phyloP scores from a whole-genome alignment of 2,888 invertebrate genomes.

The Chalcis sispes region DNA sequence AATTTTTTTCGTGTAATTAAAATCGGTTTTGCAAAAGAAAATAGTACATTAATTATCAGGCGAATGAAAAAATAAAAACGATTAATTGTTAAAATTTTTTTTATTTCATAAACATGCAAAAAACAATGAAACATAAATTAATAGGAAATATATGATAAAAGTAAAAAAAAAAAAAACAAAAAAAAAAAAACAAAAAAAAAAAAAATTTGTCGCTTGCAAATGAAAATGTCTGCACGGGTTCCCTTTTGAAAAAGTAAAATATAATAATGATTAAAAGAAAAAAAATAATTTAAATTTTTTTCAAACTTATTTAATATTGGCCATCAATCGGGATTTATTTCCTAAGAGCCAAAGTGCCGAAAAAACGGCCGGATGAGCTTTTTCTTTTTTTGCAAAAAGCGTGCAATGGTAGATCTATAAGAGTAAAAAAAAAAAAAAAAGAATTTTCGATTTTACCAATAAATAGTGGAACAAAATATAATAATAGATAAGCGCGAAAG shows the following conservation, averaged over 20 bases:
- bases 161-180: not conserved
- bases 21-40: no score
- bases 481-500: slow-evolving; percentile 41
- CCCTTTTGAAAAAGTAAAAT: slow-evolving; percentile 20
- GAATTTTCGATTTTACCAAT: slow-evolving; percentile 29
- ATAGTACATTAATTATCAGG: not conserved
- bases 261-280: not conserved
- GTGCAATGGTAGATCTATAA: slow-evolving; percentile 58
- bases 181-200: not conserved
- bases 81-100: no score
- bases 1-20: slow-evolving; percentile 3
- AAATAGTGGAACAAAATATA: slow-evolving; percentile 40
- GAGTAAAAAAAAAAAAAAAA: slow-evolving; percentile 35
- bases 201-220: slow-evolving; percentile 1
- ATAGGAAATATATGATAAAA: slow-evolving; percentile 18
- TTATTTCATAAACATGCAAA: not conserved
- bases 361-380: slow-evolving; percentile 31
- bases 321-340: slow-evolving; percentile 11
- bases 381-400: slow-evolving; percentile 50
- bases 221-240: slow-evolving; percentile 13
- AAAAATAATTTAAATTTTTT: slow-evolving; percentile 25
- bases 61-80: not conserved
- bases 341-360: slow-evolving; percentile 21
- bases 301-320: slow-evolving; percentile 21
- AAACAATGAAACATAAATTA: no score